Evolutionary conservation across 2,797 vertebrate genomes (phyloP), one percentile per base, ranked within the genome.

Genomic region (Ceyx erithaca): DNA sequence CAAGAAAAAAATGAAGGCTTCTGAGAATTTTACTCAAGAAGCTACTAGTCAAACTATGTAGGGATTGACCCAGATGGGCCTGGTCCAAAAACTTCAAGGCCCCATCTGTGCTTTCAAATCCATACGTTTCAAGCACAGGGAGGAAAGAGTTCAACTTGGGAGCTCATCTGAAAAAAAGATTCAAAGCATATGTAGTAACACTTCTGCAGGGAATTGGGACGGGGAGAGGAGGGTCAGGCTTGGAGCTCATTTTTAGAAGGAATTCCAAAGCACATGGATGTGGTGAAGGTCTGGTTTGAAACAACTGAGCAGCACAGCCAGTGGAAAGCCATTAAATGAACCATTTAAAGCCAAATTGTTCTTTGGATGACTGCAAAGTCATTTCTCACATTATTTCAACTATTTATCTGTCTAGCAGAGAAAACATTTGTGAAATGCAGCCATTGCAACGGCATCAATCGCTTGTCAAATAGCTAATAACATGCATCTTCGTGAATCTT

Each of bases 1-100:
- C 80, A 95, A 92, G 92, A 92, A 93, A 90, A 63, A 95, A 95
- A 93, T 14, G 88, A 86, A 94, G 92, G 91, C 87, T 92, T 95
- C 90, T 80, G 87, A 95, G 84, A 81, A 88, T 94, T 94, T 88
- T 72, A 81, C 76, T 93, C 69, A 52, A 91, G 89, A 94, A 95
- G 87, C 76, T 83, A 72, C 93, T 79, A 85, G 82, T 91, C 90
- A 72, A 69, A 87, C 85, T 92, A 86, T 33, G 59, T 52, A 90
- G 77, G 23, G 75, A 92, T 90, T 95, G 94, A 92, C 93, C 90
- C 93, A 93, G 84, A 92, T 87, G 90, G 92, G 87, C 73, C 85
- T 57, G 66, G 73, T 86, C 90, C 91, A 94, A 89, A 94, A 95
- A 61, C 84, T 94, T 95, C 85, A 91, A 88, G 94, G 94, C 85